Base-by-base conservation (phyloP, 2,113 vertebrate species). In the Percopsis transmontana region DNA sequence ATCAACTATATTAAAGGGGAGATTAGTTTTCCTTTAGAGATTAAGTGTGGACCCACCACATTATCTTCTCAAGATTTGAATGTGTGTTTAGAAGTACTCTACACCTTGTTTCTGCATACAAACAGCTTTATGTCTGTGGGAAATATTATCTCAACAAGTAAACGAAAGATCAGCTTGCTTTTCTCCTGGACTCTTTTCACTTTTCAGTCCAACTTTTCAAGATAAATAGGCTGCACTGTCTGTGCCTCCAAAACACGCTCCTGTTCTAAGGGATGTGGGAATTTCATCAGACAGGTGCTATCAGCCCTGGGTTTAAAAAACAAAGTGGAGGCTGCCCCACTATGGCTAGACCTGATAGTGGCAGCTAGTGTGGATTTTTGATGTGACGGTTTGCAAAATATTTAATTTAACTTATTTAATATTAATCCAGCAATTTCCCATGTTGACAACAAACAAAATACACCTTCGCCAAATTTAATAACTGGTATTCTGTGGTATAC, bases 1-100 rank as follows among this genome's bases (percentile, higher is more conserved):
- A 92, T 91, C 87, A 89, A 74, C 81, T 86, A 82, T 89, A 92
- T 91, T 90, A 91, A 89, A 88, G 82, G 75, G 76, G 83, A 91
- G 90, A 91, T 92, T 91, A 91, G 86, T 90, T 91, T 88, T 63
- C 68, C 47, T 76, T n/a, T 61, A 60, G 77, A 75, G 86, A 90
- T 90, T 88, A 88, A 83, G 64, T 73, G 57, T 77, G 68, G 73
- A 74, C 82, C 83, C 79, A 62, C 58, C 58, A 77, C 69, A 79
- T 82, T 85, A 82, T 80, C 75, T 76, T 82, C 44, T 77, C 68
- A 70, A 74, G 71, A 80, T 88, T 79, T 68, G 51, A 85, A 85
- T 63, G 42, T 62, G 42, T 51, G 42, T 50, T 53, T 56, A 39
- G 14, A 58, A 45, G 61, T 65, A 39, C 12, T 53, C n/a, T n/a